A percentile compares a stretch with the other conserved stretches of the same genome.
Evolutionary conservation across 2,113 vertebrate species (phyloP).

Genomic region (Ctenomys sociabilis): DNA sequence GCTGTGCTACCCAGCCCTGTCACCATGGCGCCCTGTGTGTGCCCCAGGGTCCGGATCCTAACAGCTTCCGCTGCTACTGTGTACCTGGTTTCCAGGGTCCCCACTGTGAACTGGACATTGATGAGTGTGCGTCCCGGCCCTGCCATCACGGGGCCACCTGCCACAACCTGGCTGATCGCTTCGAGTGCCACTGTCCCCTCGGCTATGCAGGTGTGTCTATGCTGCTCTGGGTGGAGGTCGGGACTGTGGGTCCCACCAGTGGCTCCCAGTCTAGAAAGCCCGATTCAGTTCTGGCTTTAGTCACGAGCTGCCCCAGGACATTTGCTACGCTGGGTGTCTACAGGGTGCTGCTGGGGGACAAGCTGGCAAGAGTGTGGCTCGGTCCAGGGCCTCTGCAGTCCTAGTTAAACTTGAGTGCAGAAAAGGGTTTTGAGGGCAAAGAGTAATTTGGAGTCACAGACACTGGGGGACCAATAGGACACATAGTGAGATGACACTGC

Average conservation of each 20-base stretch:
- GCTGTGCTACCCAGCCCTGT: conserved; percentile 89
- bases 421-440: neutral
- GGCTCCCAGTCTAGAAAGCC: neutral
- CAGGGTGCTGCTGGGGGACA: neutral
- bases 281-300: neutral
- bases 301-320: accelerated
- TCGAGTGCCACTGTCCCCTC: conserved; percentile 88
- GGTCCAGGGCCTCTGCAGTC: neutral
- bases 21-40: conserved; percentile 95
- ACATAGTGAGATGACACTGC: neutral
- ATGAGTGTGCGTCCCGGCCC: conserved; percentile 95
- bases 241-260: accelerated
- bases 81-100: conserved; percentile 97
- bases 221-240: neutral
- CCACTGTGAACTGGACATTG: conserved; percentile 96
- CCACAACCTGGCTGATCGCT: conserved; percentile 92
- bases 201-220: conserved; percentile 91
- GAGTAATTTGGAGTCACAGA: neutral
- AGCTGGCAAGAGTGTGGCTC: neutral
- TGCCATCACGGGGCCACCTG: conserved; percentile 94
- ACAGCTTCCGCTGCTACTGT: conserved; percentile 93
- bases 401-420: neutral
- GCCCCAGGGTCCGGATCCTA: conserved; percentile 81
- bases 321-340: neutral
- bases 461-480: neutral